A percentile compares a stretch with the other conserved stretches of the same genome.
phyloP scores from a whole-genome alignment of 2,113 vertebrate species.

The Pleuronectes platessa region DNA sequence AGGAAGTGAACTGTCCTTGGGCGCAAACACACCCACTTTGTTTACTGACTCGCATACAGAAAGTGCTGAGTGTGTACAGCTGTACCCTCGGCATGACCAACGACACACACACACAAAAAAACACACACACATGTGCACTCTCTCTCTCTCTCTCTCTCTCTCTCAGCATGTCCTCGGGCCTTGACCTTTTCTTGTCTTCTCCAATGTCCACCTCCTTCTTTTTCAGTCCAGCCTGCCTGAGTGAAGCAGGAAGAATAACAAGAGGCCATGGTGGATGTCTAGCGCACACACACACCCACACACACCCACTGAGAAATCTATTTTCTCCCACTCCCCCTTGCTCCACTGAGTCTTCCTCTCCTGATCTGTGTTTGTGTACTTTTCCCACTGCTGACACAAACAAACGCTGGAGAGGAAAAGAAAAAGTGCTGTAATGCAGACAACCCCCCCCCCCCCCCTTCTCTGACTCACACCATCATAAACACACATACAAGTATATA shows the following conservation, averaged over 20 bases:
- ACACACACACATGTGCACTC: not conserved
- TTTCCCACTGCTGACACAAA: conserved; percentile 57
- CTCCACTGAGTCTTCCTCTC: conserved; percentile 46
- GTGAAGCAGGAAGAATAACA: conserved; percentile 8
- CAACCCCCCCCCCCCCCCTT: conserved; percentile 4
- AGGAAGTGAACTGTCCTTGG: conserved; percentile 6
- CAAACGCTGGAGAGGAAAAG: conserved; percentile 2
- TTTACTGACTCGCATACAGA: conserved; percentile 51
- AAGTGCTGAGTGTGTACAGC: conserved; percentile 43
- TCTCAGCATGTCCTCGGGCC: conserved; percentile 23
- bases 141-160: conserved; percentile 23
- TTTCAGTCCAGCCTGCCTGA: conserved; percentile 26
- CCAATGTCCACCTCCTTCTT: not conserved
- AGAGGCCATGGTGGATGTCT: not conserved
- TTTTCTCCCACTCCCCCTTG: conserved; percentile 6
- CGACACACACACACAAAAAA: not conserved
- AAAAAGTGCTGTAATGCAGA: conserved; percentile 51
- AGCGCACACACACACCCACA: not conserved
- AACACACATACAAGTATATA: not conserved
- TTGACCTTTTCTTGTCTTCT: conserved; percentile 56
- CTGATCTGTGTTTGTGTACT: conserved; percentile 42
- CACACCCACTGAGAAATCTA: not conserved
- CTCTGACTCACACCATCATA: too few relatives aligned
- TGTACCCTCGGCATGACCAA: not conserved
- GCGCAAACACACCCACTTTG: conserved; percentile 38